A percentile compares a stretch with the other conserved stretches of the same genome.
These are phyloP conservation scores for Threskiornis aethiopicus DNA, from an alignment of 2,797 vertebrate genomes.

Conservation along the genomic window DNA sequence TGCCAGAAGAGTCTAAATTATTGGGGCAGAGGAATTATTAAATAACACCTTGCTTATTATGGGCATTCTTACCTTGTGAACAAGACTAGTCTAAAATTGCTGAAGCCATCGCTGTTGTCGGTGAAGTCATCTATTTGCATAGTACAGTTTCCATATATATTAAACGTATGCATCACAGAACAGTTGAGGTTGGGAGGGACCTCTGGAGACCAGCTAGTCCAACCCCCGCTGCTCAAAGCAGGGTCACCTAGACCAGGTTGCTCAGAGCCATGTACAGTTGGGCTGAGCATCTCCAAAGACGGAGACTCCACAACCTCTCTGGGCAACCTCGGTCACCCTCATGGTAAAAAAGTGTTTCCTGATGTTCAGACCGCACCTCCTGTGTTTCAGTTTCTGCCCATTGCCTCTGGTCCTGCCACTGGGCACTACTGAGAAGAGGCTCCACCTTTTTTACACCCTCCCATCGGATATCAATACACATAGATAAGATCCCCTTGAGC, in stretches of 20 bases:
- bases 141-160: neutral
- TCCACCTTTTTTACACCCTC: neutral
- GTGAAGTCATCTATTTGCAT: neutral
- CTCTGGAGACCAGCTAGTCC: neutral
- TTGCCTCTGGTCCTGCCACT: neutral
- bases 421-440: neutral
- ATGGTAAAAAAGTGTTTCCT: neutral
- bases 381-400: neutral
- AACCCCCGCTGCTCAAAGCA: neutral
- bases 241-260: neutral
- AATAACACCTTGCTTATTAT: neutral
- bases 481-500: neutral
- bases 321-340: fast-evolving
- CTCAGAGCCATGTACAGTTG: neutral
- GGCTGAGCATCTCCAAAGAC: neutral
- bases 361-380: neutral
- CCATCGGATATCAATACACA: neutral
- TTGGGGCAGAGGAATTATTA: neutral
- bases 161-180: neutral
- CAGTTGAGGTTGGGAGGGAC: neutral
- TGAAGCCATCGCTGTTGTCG: fast-evolving
- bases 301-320: neutral
- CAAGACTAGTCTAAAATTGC: neutral
- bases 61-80: neutral
- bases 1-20: neutral